A percentile compares a stretch with the other conserved stretches of the same genome.
Evolutionary conservation across 2,113 vertebrate species (phyloP).

Genomic region (Leptosomus discolor): DNA sequence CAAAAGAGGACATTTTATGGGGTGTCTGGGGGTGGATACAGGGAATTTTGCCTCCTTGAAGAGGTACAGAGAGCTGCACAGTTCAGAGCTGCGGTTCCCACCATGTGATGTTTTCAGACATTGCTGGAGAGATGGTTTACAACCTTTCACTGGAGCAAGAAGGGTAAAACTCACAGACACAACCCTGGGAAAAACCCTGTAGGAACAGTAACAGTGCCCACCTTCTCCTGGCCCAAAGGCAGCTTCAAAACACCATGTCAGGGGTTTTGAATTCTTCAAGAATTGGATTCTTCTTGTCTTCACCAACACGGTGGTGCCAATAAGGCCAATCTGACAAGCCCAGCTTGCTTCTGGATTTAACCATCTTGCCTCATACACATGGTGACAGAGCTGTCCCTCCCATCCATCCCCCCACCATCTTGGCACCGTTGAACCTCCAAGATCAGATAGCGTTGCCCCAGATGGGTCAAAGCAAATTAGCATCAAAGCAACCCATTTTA

Average conservation of each 20-base stretch:
- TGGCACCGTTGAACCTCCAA: accelerated
- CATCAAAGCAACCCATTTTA: not conserved
- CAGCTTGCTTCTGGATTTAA: not conserved
- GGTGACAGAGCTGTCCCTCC: not conserved
- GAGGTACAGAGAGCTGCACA: not conserved
- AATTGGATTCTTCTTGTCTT: not conserved
- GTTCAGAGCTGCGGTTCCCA: not conserved
- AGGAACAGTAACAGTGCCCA: not conserved
- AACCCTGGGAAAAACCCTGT: not conserved
- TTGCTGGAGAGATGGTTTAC: not conserved
- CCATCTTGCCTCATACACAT: not conserved
- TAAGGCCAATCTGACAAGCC: not conserved
- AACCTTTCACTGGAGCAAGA: not conserved
- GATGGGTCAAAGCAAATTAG: not conserved
- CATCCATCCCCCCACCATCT: accelerated
- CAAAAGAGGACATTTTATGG: not conserved
- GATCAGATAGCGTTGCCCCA: not conserved
- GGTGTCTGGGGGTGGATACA: not conserved
- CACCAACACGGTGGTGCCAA: not conserved
- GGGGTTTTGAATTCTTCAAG: no score
- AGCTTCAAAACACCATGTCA: not conserved
- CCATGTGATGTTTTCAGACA: not conserved
- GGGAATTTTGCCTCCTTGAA: not conserved
- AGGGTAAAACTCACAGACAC: not conserved
- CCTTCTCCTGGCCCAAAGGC: not conserved